Percentiles rank a stretch among this genome's conserved stretches.
Evolutionary conservation across 92 coral and sea anemone species (phyloP).

Genomic region (Diadumene lineata): DNA sequence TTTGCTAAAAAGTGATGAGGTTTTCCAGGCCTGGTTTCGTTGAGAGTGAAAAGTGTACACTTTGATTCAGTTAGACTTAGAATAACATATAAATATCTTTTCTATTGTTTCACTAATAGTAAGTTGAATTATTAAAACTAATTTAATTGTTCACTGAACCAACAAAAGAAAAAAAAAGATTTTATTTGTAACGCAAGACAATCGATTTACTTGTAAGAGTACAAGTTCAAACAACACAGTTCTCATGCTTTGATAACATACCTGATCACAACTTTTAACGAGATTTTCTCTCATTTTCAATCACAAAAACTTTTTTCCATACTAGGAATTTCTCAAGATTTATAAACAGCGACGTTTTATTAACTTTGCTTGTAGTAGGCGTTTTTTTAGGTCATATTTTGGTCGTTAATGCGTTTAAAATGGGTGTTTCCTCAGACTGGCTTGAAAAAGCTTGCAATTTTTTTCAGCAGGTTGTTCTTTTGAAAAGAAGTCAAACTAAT

Average conservation of each 20-base stretch:
- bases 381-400: not conserved
- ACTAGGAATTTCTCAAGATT: not conserved
- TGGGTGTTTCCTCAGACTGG: not conserved
- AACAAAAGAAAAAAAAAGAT: not conserved
- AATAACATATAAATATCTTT: not conserved
- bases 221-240: not conserved
- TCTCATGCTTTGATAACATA: not conserved
- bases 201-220: not conserved
- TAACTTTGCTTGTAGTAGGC: not conserved
- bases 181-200: not conserved
- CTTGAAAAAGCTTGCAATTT: not conserved
- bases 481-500: constrained; percentile 1
- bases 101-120: constrained; percentile 3
- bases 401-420: not conserved
- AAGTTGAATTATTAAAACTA: constrained; percentile 1
- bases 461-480: not conserved
- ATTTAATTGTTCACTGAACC: constrained; percentile 5
- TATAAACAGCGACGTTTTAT: not conserved
- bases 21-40: not conserved
- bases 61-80: not conserved
- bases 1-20: not conserved
- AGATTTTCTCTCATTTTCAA: not conserved
- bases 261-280: not conserved
- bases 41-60: not conserved
- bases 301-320: not conserved